Conservation (phyloP, 2,888 invertebrate genomes). For the Melolontha melolontha region DNA sequence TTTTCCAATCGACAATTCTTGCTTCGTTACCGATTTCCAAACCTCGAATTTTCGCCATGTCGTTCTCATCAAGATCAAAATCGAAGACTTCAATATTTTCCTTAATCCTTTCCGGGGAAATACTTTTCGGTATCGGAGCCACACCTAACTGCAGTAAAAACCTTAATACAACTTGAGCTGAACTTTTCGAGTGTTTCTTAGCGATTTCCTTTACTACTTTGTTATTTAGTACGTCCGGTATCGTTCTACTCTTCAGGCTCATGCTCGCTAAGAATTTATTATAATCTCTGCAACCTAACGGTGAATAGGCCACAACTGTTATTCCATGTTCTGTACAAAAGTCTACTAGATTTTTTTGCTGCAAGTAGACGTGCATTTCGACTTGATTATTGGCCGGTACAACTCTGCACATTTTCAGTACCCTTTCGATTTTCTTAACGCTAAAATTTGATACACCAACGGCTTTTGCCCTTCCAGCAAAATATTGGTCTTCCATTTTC, state of each 20-base stretch:
- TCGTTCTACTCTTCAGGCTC: conserved; percentile 61
- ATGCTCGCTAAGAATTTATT: conserved; percentile 57
- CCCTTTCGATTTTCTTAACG: conserved; percentile 75
- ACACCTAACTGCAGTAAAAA: conserved; percentile 78
- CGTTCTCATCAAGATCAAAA: conserved; percentile 72
- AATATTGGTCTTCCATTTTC: conserved; percentile 77
- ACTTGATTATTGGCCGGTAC: conserved; percentile 77
- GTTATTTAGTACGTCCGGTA: conserved; percentile 13
- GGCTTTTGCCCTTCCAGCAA: conserved; percentile 76
- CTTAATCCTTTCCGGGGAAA: conserved; percentile 75
- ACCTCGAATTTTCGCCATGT: conserved; percentile 70
- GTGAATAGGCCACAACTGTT: conserved; percentile 81
- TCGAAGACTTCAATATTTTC: conserved; percentile 81
- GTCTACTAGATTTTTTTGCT: conserved; percentile 74
- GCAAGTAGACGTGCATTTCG: conserved; percentile 83
- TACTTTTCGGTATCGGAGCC: conserved; percentile 85
- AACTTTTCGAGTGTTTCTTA: too few species aligned
- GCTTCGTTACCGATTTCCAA: conserved; percentile 74
- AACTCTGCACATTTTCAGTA: conserved; percentile 72
- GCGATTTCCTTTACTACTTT: not conserved
- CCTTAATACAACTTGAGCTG: conserved; percentile 78
- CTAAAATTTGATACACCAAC: conserved; percentile 91
- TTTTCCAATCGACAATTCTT: conserved; percentile 74
- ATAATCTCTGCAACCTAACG: conserved; percentile 74
- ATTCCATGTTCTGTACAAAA: conserved; percentile 76